Evolutionary conservation across 2,113 vertebrate genomes (phyloP), one percentile per base, ranked within the genome.

Genomic region (Indicator maculatus): DNA sequence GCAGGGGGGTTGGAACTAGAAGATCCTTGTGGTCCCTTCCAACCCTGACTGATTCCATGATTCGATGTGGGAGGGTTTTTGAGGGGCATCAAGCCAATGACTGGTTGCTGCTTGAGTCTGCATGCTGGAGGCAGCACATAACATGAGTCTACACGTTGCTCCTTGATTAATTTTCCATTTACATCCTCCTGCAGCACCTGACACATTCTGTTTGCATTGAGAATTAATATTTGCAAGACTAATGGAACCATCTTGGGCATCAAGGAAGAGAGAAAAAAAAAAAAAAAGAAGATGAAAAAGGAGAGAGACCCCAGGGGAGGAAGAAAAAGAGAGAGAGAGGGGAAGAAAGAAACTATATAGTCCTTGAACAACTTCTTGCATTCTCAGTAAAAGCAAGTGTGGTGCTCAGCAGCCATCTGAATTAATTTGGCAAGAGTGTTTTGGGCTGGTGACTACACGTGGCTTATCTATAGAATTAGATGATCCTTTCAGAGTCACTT

Each of bases 221-320:
- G 96, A 96, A 97, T 96, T 97, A 97, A 97, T 97, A 80, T 97
- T 96, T 97, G 93, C 93, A 96, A 74, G 95, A 94, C 86, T 96
- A 96, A 96, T 96, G 89, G 84, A 96, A 96, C 82, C 88, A 95
- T 94, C 94, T 84, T 95, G 90, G 91, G 71, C 86, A 95, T 82
- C 76, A 87, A 86, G 56, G 60, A 90, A 50, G 76, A 72, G 58
- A 6, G 12, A 28, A 23, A 77, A 91, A 56, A 56, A 23, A 74
- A 90, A 77, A 67, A 23, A 74, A 90, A 77, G 64, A 91, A 55
- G 14, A 59, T 71, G 56, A 83, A 91, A 78, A 90, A 76, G 45
- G 50, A 92, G 13, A 90, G 86, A 91, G 26, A 84, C 23, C 85
- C 33, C 41, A 58, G n/a, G 33, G 58, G 80, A 93, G n/a, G 19